Evolutionary conservation across 2,888 invertebrate species (phyloP), one percentile per base, ranked within the genome.

Genomic region (Trichogramma dendrolimi): DNA sequence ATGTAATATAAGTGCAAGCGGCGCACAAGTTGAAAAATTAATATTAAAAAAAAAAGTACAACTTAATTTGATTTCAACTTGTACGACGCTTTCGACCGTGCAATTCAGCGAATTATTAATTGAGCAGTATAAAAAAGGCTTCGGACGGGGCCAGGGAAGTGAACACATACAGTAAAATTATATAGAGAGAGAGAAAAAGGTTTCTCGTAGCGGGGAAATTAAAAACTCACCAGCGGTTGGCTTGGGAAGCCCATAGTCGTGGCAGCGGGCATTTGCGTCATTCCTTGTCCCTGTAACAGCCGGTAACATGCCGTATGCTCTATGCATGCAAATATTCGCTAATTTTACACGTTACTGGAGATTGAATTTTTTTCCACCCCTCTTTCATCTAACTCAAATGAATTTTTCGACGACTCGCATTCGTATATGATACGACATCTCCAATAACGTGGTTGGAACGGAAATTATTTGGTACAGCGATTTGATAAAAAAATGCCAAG

Each of bases 201-300:
- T 11, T 11, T 53, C 7, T 48, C 48, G 47, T 44, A 11, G 27
- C 27, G 27, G 27, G 44, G 14, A 48, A 41, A 61, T 55, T 6
- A 39, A 66, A 67, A 72, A 78, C 78, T 78, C 73, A 78, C 78
- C 79, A 79, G 67, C 63, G 75, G 65, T 65, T 77, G 78, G 63
- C 75, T 64, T 63, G 74, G 72, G 65, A 74, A 76, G 69, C 70
- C 72, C 74, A 75, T 76, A 67, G 75, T 73, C 62, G 75, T 73
- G 63, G 71, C 70, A 67, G 76, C 65, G 69, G 77, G 76, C 71
- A 76, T 75, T 74, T 79, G 79, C 74, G 75, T 75, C 80, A 80
- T 80, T 77, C 80, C 79, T 75, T 79, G 80, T 70, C 79, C 80
- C 80, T 80, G 79, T 72, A 80, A 80, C 79, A 79, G 75, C 78